Evolutionary conservation across 30 jellyfish, hydroid and myxozoan genomes (phyloP).

Genomic region (Morbakka virulenta): DNA sequence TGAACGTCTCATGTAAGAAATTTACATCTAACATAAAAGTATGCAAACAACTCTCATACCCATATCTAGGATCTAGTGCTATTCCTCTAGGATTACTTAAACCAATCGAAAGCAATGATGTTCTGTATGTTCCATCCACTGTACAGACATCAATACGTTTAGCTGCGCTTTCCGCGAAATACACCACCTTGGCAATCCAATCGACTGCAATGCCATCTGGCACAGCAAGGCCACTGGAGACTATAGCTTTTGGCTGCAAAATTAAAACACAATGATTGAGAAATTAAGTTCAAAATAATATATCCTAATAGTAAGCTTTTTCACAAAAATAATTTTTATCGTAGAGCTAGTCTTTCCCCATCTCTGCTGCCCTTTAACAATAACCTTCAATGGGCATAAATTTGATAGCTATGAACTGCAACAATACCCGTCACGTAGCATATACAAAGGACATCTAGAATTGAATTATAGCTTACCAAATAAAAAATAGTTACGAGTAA

Average conservation of each 20-base stretch:
- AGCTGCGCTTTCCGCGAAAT: conserved; percentile 95
- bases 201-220: conserved; percentile 99
- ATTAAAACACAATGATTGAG: background rate
- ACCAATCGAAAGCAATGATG: conserved; percentile 69
- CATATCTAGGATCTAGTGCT: conserved; percentile 92
- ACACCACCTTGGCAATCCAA: conserved; percentile 77
- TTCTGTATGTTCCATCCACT: conserved; percentile 63
- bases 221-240: conserved; percentile 89
- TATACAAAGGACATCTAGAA: too few relatives aligned
- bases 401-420: too few relatives aligned
- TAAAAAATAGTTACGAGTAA: too few relatives aligned
- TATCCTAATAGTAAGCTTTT: background rate
- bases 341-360: too few relatives aligned
- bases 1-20: background rate
- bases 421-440: too few relatives aligned
- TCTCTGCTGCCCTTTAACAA: too few relatives aligned
- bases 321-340: too few relatives aligned
- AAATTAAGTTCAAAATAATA: background rate
- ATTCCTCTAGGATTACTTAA: conserved; percentile 90
- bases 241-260: conserved; percentile 54
- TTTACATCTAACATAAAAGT: background rate
- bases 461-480: too few relatives aligned
- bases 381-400: too few relatives aligned
- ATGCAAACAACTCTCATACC: conserved; percentile 59
- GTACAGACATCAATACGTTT: conserved; percentile 70